Conservation (phyloP, 2,888 invertebrate genomes). For the Lampropteryx suffumata region DNA sequence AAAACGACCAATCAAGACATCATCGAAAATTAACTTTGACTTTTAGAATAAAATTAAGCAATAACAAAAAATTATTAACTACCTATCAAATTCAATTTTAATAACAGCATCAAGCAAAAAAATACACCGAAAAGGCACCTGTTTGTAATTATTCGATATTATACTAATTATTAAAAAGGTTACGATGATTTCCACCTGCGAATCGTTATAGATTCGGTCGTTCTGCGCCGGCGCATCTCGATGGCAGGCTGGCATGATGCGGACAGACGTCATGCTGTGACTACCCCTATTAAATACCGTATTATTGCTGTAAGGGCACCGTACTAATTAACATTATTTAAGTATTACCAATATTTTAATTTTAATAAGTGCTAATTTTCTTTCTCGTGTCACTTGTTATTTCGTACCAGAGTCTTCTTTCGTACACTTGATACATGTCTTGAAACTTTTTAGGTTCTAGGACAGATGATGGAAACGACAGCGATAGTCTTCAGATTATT, state of each 20-base stretch:
- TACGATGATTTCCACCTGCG: slow-evolving; percentile 58
- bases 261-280: slow-evolving; percentile 41
- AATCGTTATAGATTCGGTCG: slow-evolving; percentile 47
- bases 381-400: too few relatives aligned
- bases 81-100: slow-evolving; percentile 49
- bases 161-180: slow-evolving; percentile 34
- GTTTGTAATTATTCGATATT: slow-evolving; percentile 3
- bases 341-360: too few relatives aligned
- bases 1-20: slow-evolving; percentile 11
- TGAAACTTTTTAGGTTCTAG: too few relatives aligned
- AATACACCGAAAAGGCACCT: slow-evolving; percentile 27
- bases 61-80: slow-evolving; percentile 23
- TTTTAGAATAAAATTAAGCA: slow-evolving; percentile 24
- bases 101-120: slow-evolving; percentile 51
- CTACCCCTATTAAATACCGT: too few relatives aligned
- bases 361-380: too few relatives aligned
- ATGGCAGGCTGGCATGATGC: slow-evolving; percentile 31
- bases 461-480: too few relatives aligned
- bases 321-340: too few relatives aligned
- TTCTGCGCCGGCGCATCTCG: slow-evolving; percentile 44
- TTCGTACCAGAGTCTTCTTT: too few relatives aligned
- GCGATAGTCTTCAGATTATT: too few relatives aligned
- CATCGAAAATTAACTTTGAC: slow-evolving; percentile 23
- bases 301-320: too few relatives aligned
- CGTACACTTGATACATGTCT: too few relatives aligned